Evolutionary conservation across 2,888 invertebrate genomes (phyloP), one percentile per base, ranked within the genome.

Genomic region (Cephus sareptanus): DNA sequence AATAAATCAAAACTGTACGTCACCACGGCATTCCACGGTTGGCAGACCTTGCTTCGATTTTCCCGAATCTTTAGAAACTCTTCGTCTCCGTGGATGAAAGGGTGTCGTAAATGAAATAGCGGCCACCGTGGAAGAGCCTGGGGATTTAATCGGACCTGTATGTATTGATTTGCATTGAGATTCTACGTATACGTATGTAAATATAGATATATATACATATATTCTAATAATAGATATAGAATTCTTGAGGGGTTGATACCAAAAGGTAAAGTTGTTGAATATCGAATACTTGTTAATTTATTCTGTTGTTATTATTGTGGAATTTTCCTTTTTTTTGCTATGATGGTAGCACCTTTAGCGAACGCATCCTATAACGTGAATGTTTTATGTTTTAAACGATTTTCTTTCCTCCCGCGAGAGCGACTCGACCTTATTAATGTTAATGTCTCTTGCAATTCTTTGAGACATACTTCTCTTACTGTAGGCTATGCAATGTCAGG

Each of bases 251-350:
- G 12, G 15, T 31, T 11, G 71, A 23, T 33, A 30, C 2, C 30
- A 30, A 30, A 75, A 75, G 40, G 80, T 80, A 68, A 68, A 74
- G 69, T 77, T 23, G 33, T 69, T 34, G 40, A 75, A 73, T 78
- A 79, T 75, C 34, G 74, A 73, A 76, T 74, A 73, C 74, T 76
- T 80, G 4, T 6, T 6, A 15, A 40, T 23, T 40, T 23, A 23
- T 40, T 9, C 71, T 34, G 70, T 37, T 40, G 31, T 73, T 56
- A 78, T 69, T 75, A 40, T 74, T 30, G 15, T 74, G 9, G 68
- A 13, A 30, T 74, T 40, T 70, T 68, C 40, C 33, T 73, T n/a
- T 73, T 71, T 75, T 69, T 68, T 74, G 37, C 15, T 15, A 15
- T 15, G 15, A 15, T 40, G 23, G 13, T 15, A 40, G 23, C 23